Evolutionary conservation across 1,140 invertebrate genomes (phyloP).

Genomic region (Diachasmimorpha longicaudata): DNA sequence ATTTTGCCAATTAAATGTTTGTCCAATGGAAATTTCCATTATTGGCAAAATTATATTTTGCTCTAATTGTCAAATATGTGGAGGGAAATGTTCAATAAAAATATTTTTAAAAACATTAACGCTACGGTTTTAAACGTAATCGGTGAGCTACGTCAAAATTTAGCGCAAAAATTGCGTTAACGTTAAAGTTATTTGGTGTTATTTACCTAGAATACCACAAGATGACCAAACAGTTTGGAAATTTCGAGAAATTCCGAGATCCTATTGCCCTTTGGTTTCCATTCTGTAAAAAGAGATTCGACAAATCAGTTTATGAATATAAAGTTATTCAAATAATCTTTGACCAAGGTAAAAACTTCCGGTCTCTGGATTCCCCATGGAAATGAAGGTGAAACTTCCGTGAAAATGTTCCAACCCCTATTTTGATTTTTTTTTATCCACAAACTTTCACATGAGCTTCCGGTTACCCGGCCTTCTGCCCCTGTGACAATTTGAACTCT

Average conservation of each 20-base stretch:
- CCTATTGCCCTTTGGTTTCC: neutral
- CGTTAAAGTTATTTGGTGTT: too few relatives aligned
- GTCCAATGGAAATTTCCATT: too few relatives aligned
- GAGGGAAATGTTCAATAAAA: too few relatives aligned
- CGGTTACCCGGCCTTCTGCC: neutral
- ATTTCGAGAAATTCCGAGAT: neutral
- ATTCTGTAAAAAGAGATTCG: neutral
- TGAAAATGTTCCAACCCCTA: neutral
- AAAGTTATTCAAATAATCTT: neutral
- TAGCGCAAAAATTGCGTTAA: too few relatives aligned
- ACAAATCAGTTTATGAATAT: neutral
- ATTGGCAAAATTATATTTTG: too few relatives aligned
- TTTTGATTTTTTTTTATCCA: neutral
- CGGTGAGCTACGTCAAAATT: too few relatives aligned
- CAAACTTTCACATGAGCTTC: constrained; percentile 12
- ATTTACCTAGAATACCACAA: too few relatives aligned
- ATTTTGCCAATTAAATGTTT: too few relatives aligned
- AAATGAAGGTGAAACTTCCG: neutral
- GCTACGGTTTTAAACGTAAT: too few relatives aligned
- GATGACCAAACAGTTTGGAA: too few relatives aligned
- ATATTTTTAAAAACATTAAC: too few relatives aligned
- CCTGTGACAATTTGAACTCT: constrained; percentile 1
- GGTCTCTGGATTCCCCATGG: neutral
- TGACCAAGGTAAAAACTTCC: neutral
- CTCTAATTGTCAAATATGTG: too few relatives aligned